Base-by-base conservation (phyloP, 2,888 invertebrate species). In the Pseudoips prasinana region DNA sequence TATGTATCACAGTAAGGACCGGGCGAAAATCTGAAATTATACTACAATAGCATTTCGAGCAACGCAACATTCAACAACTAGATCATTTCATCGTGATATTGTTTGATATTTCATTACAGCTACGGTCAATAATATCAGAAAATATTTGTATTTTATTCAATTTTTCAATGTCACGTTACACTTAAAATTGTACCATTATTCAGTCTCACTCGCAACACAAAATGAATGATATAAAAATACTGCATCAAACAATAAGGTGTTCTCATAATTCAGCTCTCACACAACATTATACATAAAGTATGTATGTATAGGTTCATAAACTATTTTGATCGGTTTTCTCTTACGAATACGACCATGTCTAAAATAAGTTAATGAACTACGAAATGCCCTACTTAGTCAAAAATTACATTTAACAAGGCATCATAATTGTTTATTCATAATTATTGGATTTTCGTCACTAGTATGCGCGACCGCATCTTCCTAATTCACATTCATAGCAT, bases 371-470 rank as follows among this genome's bases (percentile, higher is more conserved):
- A 85, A 74, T 81, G 79, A 81, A 75, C 83, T 82, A 86, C 71
- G 69, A 85, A 87, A 85, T 85, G 87, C 86, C 87, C 84, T 80
- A 80, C 78, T 73, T 76, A 81, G 76, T 83, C 81, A 82, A 81
- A 72, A 68, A 77, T 80, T 84, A 85, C 80, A 81, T 74, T 77
- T 64, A 76, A 79, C 82, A 86, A 87, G 88, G 85, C 86, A 85
- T 83, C 80, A 72, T 73, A 64, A 62, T 56, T 58, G 73, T 72
- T 75, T 72, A 78, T 80, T 73, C 79, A 75, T 86, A 79, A 84
- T 87, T 88, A 87, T 88, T 87, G 87, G 87, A 87, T 87, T 84
- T 82, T 86, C 87, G 87, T 87, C 72, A 85, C 83, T 88, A 88
- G 70, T 84, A 81, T 88, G 88, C 88, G 87, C 88, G 87, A 87